A percentile compares a stretch with the other conserved stretches of the same genome.
phyloP scores from a whole-genome alignment of 2,797 vertebrate genomes.

The Enteromius paludinosus region DNA sequence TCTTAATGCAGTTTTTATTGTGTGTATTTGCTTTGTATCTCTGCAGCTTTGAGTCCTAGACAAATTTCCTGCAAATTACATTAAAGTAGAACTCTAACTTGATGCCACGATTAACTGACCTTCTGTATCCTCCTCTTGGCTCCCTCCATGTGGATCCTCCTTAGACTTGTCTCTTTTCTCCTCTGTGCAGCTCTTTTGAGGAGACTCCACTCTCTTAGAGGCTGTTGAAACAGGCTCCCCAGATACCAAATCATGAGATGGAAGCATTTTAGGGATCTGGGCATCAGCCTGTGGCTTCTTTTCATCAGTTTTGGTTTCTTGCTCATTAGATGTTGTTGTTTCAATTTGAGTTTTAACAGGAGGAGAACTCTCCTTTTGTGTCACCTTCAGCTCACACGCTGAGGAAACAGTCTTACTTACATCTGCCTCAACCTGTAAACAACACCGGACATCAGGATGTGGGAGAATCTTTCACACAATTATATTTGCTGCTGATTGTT shows the following conservation, averaged over 20 bases:
- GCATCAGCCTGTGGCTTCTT: conserved; percentile 51
- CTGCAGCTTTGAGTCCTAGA: not conserved
- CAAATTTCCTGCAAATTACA: not conserved
- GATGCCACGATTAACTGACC: conserved; percentile 72
- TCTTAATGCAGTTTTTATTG: too few relatives aligned
- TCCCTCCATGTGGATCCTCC: conserved; percentile 80
- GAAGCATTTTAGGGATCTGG: conserved; percentile 44
- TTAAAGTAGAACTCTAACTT: not conserved
- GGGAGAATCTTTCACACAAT: not conserved
- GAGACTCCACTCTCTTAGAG: conserved; percentile 55
- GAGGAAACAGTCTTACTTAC: conserved; percentile 56
- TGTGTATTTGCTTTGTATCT: not conserved
- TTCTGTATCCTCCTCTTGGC: conserved; percentile 76
- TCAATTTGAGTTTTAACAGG: conserved; percentile 40
- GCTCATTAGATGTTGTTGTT: conserved; percentile 17
- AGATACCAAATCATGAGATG: conserved; percentile 24
- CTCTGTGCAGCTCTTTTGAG: conserved; percentile 60
- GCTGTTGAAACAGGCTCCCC: conserved; percentile 50
- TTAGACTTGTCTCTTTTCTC: conserved; percentile 84
- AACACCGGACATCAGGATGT: conserved; percentile 7
- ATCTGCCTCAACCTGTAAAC: conserved; percentile 62
- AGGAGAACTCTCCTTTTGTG: conserved; percentile 46
- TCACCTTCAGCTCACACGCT: conserved; percentile 46
- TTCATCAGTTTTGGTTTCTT: conserved; percentile 40
- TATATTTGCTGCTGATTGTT: not conserved